Evolutionary conservation across 2,888 invertebrate genomes (phyloP), one percentile per base, ranked within the genome.

Genomic region (Strigamia transsilvanica): DNA sequence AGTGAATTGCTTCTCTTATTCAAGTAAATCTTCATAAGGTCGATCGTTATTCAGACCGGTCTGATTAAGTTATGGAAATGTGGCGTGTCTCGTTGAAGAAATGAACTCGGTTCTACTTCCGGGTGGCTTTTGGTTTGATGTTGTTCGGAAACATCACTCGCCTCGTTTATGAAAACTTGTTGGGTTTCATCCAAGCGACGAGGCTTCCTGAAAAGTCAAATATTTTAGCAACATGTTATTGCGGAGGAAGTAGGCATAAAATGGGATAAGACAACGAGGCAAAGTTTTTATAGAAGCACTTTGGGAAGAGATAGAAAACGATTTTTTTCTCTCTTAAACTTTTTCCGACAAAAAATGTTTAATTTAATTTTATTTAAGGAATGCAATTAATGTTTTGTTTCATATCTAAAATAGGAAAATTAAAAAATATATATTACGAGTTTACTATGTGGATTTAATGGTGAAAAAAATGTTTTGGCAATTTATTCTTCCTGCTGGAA

Each of bases 211-310:
- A 51, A 51, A 51, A 51, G 51, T 10, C 51, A 51, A 51, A 51
- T 51, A 51, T 51, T 51, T 51, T 51, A 51, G 51, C 51, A 51
- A 51, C 51, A 51, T 51, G 51, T 51, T 51, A 51, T 51, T 51
- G 51, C 51, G 6, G 15, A 18, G 51, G 51, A 18, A 51, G 51
- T 15, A 51, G n/a, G 51, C 15, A n/a, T 15, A 15, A 51, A 51
- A 51, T 51, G 51, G 15, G 51, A 18, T 51, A 51, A 51, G 51
- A 51, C 51, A 51, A 51, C 51, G 18, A 51, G 51, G 18, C 5
- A 18, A 18, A 18, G 51, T 51, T 51, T 46, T 51, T 51, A 15
- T 51, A n/a, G 51, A 15, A 51, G 51, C 18, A 51, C 18, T 51
- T 51, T 51, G 38, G 38, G 51, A 51, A 51, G n/a, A 12, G 18